Base-by-base conservation (phyloP, 2,888 invertebrate species). In the Troides aeacus region DNA sequence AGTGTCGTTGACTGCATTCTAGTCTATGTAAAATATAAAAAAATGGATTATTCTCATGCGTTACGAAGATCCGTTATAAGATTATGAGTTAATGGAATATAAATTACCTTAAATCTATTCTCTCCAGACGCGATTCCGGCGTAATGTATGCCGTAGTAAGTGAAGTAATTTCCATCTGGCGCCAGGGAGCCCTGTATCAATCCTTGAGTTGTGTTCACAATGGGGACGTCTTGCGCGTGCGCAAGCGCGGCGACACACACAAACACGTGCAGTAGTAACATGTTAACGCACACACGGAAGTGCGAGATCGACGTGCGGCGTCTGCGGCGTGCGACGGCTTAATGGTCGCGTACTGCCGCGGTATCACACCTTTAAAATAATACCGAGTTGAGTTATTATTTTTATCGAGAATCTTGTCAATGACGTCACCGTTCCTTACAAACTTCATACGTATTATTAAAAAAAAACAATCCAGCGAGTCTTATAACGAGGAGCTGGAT, bases 101-200 rank as follows among this genome's bases (percentile, higher is more conserved):
- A 46, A 21, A 65, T 42, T 76, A 87, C 87, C 84, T 87, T 88
- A 76, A 84, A 87, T 72, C 87, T 78, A 71, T 87, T 87, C 2
- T 72, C 77, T 2, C 86, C 85, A 3, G 78, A 72, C 6, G 83
- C 78, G 0, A 78, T 73, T 0, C 83, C 87, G 4, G 84, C 91
- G 67, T 92, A 92, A n/a, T 86, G 87, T 18, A 92, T 77, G 0
- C 89, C 90, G 73, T 86, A 87, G 65, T 88, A 92, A 2, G 77
- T 79, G 30, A 74, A 75, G 72, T 87, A 88, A 64, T 81, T 76
- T 0, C 86, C 86, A 73, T 85, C 85, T 0, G 66, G 18, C 0
- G 80, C 83, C 6, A 72, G 74, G 1, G 71, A 71, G 0, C 89
- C 90, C 62, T 83, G 77, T 21, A 91, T 78, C n/a, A 74, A 69